Base-by-base conservation (phyloP, 1,140 invertebrate species). In the Pomphorhynchus laevis region DNA sequence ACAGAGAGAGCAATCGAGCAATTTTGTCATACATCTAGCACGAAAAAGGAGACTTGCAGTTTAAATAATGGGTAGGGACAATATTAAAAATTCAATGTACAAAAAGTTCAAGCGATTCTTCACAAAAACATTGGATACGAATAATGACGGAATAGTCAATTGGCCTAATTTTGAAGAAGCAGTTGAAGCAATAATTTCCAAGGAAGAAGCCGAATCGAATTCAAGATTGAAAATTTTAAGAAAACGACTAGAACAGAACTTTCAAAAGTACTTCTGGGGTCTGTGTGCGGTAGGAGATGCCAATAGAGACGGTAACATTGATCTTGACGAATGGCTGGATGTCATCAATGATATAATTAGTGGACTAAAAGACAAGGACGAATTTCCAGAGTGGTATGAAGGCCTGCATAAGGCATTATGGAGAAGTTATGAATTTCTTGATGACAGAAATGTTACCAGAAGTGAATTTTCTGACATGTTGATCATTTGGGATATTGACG, bases 261-360 rank as follows among this genome's bases (percentile, higher is more conserved):
- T 38, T 20, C 41, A 43, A 43, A 43, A 39, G 22, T 43, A 43
- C 23, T 43, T 43, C 27, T 39, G 36, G 36, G 41, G 39, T 34
- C 39, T 43, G 22, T 43, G 41, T 24, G 41, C 23, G 25, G 41
- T 43, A 12, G 41, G 41, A 35, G 41, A 43, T 39, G 27, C 29
- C 5, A 43, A 43, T 16, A 32, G 34, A 20, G 41, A 43, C 31
- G 41, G 41, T 27, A 34, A 35, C 17, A 38, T 43, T 11, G 41
- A 43, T 35, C 2, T 11, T 17, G 41, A 43, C n/a, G 41, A 43
- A 39, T 43, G 41, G 41, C 37, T 43, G 2, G 41, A 43, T 43
- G 41, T 43, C 16, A 43, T 43, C 21, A 43, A 43, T 24, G 37
- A 43, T 27, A 39, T 43, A 14, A 34, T 43, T 16, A 9, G 17